Evolutionary conservation across 2,888 invertebrate species (phyloP), one percentile per base, ranked within the genome.

Genomic region (Troilus luridus): DNA sequence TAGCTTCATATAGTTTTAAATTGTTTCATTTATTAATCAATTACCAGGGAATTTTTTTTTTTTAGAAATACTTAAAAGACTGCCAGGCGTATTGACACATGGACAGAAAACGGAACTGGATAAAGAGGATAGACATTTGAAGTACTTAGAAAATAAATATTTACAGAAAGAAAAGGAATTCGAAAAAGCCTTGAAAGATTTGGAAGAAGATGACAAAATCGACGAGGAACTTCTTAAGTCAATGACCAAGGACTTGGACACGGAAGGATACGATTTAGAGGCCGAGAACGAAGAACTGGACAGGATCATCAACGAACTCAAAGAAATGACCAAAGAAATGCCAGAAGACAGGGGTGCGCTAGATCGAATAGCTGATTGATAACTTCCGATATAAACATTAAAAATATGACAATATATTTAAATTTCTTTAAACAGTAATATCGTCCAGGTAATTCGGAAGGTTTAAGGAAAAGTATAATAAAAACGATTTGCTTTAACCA

Each of bases 241-340:
- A 1, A 85, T 85, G 6, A 41, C 85, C n/a, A 11, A n/a, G n/a
- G 56, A 58, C 3, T 0, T 56, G 21, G 85, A 85, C 6, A 77
- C 8, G 72, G 54, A 58, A 21, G 85, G 54, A 0, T 85, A 85
- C 85, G n/a, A 85, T 56, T 85, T n/a, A n/a, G 85, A 54, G 12
- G 85, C 85, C 6, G 54, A 58, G n/a, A 85, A 85, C 14, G 85
- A 85, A 11, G 85, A 85, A 58, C 85, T 85, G 85, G 85, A 85
- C 56, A 54, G 56, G n/a, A 58, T 85, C 10, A 85, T 85, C 85
- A 58, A 54, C 0, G 85, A 85, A 5, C 54, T 85, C 5, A 85
- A 85, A n/a, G 56, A 58, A 9, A 54, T 56, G 85, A 85, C 56
- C n/a, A 85, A n/a, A 41, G 72, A 72, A 12, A 5, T 27, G 6